Conservation (phyloP, 2,113 vertebrate species). For the Eptesicus fuscus region DNA sequence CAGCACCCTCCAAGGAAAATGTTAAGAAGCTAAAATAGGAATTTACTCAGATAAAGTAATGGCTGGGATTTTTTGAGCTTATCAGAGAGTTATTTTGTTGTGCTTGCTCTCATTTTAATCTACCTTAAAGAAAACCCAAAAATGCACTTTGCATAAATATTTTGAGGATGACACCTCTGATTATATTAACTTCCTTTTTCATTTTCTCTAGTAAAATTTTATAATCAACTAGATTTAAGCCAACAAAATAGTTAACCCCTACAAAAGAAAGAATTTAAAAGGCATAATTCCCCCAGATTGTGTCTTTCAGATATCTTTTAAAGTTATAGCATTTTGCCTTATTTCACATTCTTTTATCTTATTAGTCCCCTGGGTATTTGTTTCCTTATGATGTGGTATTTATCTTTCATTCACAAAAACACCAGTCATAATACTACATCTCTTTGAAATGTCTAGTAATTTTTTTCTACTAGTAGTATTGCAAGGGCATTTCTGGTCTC, state of each 20-base stretch:
- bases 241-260: not conserved
- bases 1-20: not conserved
- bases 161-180: not conserved
- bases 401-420: slow-evolving; percentile 29
- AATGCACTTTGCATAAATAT: not conserved
- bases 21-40: not conserved
- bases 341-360: not conserved
- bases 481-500: not conserved
- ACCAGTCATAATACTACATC: not conserved
- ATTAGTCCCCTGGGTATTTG: not conserved
- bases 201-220: slow-evolving; percentile 29
- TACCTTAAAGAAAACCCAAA: not conserved
- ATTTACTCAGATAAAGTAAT: slow-evolving; percentile 11
- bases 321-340: not conserved
- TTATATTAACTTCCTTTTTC: not conserved
- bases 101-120: not conserved
- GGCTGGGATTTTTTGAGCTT: not conserved
- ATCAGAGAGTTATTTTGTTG: not conserved
- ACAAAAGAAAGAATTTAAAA: not conserved
- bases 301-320: not conserved
- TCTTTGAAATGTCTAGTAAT: not conserved
- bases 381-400: not conserved
- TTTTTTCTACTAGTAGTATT: not conserved
- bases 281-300: not conserved
- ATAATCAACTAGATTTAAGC: not conserved